A percentile compares a stretch with the other conserved stretches of the same genome.
Evolutionary conservation across 2,888 invertebrate genomes (phyloP).

Genomic region (Perizoma flavofasciatum): DNA sequence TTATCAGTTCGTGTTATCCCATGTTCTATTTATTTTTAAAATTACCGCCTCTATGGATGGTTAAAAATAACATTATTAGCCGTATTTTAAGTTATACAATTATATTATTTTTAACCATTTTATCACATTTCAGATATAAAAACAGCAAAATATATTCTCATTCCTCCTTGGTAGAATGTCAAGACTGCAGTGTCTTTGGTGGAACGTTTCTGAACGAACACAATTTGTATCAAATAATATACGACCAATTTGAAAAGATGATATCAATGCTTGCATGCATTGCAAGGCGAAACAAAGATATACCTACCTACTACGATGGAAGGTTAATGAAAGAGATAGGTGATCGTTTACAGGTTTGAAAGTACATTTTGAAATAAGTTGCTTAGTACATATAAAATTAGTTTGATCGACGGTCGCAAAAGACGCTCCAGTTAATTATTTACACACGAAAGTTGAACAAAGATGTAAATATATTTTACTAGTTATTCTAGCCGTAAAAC

Average conservation of each 20-base stretch:
- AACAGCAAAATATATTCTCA: not conserved
- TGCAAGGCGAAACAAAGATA: slow-evolving; percentile 32
- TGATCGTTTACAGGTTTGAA: slow-evolving; percentile 33
- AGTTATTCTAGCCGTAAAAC: slow-evolving; percentile 30
- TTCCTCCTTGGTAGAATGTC: slow-evolving; percentile 10
- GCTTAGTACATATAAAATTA: slow-evolving; percentile 58
- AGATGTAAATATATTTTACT: slow-evolving; percentile 63
- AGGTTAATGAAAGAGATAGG: slow-evolving; percentile 34
- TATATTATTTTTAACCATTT: not conserved
- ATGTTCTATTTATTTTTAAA: slow-evolving; percentile 71
- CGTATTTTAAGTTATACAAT: not conserved
- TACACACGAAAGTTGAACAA: slow-evolving; percentile 52
- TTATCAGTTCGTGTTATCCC: slow-evolving; percentile 70
- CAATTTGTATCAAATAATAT: slow-evolving; percentile 32
- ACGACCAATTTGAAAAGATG: slow-evolving; percentile 37
- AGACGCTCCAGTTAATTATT: slow-evolving; percentile 67
- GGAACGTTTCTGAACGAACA: slow-evolving; percentile 58
- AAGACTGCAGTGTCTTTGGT: slow-evolving; percentile 1
- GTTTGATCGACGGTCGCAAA: slow-evolving; percentile 60
- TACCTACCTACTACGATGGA: not conserved
- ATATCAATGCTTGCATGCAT: not conserved
- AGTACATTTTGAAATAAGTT: slow-evolving; percentile 35
- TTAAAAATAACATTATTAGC: not conserved
- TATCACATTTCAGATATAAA: not conserved
- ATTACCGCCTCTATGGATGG: slow-evolving; percentile 54